Evolutionary conservation across 2,113 vertebrate genomes (phyloP).

Genomic region (Myrmecobius fasciatus): DNA sequence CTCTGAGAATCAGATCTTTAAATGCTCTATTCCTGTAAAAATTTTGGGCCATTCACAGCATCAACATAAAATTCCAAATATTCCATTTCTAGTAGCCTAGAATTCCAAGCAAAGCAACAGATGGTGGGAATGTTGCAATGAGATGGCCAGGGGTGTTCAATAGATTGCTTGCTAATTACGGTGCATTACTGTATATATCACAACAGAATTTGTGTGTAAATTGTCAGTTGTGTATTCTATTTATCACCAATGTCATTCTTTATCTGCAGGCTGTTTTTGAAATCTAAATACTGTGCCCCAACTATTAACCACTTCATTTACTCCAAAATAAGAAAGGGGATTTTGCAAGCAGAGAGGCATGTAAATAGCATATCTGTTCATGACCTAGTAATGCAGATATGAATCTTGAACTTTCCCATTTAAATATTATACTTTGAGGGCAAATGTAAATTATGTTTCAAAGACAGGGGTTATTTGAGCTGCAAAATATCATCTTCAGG

Average conservation of each 20-base stretch:
- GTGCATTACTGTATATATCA: conserved; percentile 18
- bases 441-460: conserved; percentile 62
- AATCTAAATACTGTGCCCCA: conserved; percentile 76
- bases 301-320: conserved; percentile 81
- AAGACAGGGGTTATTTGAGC: conserved; percentile 35
- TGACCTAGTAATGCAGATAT: conserved; percentile 79
- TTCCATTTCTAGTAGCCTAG: conserved; percentile 36
- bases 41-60: neutral
- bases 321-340: conserved; percentile 64
- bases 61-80: conserved; percentile 8
- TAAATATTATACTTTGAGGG: conserved; percentile 71
- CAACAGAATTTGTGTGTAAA: conserved; percentile 63
- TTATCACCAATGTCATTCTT: conserved; percentile 77
- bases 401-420: conserved; percentile 76
- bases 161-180: conserved; percentile 67
- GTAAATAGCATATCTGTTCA: conserved; percentile 60
- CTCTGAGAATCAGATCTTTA: neutral
- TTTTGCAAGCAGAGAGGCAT: conserved; percentile 68
- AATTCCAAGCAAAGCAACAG: conserved; percentile 75
- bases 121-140: conserved; percentile 67
- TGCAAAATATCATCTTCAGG: conserved; percentile 73
- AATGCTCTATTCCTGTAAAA: neutral
- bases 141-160: conserved; percentile 43
- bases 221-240: conserved; percentile 70
- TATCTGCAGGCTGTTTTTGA: conserved; percentile 77